Conservation (phyloP, 2,797 vertebrate genomes). For the Hypotaenidia philippensis region DNA sequence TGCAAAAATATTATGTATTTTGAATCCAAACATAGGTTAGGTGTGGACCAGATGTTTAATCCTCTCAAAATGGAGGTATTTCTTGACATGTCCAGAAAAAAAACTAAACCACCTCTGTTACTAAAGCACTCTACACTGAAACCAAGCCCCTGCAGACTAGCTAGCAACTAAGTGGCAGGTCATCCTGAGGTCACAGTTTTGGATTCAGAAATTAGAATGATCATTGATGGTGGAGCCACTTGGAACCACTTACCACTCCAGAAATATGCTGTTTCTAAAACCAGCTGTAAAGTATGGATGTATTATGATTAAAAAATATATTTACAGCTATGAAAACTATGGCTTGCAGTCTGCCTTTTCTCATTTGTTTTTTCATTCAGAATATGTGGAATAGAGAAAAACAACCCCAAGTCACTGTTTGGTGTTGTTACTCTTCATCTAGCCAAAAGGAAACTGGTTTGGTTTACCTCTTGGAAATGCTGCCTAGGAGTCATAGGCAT, state of each 20-base stretch:
- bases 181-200: neutral
- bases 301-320: neutral
- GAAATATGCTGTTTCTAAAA: neutral
- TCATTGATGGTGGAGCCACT: neutral
- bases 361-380: neutral
- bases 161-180: neutral
- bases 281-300: neutral
- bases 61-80: neutral
- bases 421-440: neutral
- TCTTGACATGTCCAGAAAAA: neutral
- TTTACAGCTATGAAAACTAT: neutral
- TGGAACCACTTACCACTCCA: neutral
- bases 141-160: neutral
- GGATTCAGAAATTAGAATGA: neutral
- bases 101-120: rapidly evolving
- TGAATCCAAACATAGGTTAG: neutral
- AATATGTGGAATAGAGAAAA: neutral
- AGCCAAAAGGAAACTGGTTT: slow-evolving; percentile 12
- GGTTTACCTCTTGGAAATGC: neutral
- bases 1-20: neutral
- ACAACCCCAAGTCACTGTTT: neutral
- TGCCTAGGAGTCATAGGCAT: neutral
- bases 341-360: neutral
- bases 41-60: neutral
- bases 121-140: neutral